A percentile compares a stretch with the other conserved stretches of the same genome.
Conservation (phyloP, 2,113 vertebrate species). For the Corythornis cristatus region DNA sequence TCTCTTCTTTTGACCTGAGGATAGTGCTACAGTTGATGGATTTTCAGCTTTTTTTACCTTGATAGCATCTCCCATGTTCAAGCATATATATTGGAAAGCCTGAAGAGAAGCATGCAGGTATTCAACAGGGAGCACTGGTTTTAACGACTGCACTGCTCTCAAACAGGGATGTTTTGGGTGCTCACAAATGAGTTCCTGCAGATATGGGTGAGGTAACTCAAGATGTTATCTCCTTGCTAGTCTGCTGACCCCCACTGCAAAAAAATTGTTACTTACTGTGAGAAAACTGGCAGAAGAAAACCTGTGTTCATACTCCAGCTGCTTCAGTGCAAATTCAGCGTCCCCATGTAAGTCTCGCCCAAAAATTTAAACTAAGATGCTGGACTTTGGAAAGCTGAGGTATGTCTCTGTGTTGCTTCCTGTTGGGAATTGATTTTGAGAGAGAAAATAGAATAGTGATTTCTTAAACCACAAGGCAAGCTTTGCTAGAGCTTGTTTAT, state of each 20-base stretch:
- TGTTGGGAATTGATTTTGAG: background rate
- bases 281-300: background rate
- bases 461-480: background rate
- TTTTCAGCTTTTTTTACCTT: background rate
- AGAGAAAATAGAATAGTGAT: background rate
- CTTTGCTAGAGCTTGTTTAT: background rate
- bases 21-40: rapidly evolving
- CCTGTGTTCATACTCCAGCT: background rate
- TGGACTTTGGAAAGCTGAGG: background rate
- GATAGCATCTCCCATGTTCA: background rate
- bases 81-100: rapidly evolving
- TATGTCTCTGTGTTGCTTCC: background rate
- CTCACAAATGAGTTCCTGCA: background rate
- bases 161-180: background rate
- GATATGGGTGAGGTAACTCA: background rate
- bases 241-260: background rate
- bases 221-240: background rate
- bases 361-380: background rate
- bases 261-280: background rate
- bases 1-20: background rate
- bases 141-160: background rate
- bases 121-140: rapidly evolving
- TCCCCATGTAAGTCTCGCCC: background rate
- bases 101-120: background rate
- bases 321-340: background rate